Conservation (phyloP, 2,888 invertebrate species). For the Noctua comes region DNA sequence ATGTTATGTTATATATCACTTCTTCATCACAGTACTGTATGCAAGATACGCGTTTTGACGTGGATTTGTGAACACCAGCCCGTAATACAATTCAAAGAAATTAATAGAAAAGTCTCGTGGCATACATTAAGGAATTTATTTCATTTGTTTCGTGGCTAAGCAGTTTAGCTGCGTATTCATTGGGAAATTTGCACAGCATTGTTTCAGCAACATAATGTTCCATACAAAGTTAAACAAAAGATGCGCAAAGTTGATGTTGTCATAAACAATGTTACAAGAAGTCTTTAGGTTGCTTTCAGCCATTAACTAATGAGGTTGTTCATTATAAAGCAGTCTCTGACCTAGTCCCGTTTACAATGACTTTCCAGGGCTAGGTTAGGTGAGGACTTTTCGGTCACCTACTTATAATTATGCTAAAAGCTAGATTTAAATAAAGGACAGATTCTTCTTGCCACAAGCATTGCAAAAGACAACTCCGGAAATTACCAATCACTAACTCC, state of each 20-base stretch:
- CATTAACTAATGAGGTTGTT: conserved; percentile 20
- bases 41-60: neutral
- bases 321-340: conserved; percentile 10
- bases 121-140: neutral
- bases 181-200: neutral
- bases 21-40: too few relatives aligned
- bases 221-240: conserved; percentile 10
- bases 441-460: neutral
- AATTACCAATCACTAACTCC: neutral
- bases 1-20: too few relatives aligned
- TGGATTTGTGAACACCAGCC: neutral
- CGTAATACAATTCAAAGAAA: neutral
- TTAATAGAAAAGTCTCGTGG: neutral
- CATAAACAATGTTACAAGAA: neutral
- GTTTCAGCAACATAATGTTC: neutral
- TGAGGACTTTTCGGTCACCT: neutral
- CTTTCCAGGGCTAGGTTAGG: conserved; percentile 20
- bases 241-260: neutral
- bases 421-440: neutral
- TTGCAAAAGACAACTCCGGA: neutral
- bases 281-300: neutral
- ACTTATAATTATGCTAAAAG: neutral
- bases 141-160: neutral
- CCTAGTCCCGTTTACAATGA: neutral
- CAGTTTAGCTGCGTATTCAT: neutral